Evolutionary conservation across 2,797 vertebrate genomes (phyloP).

Genomic region (Nyctalus aviator): DNA sequence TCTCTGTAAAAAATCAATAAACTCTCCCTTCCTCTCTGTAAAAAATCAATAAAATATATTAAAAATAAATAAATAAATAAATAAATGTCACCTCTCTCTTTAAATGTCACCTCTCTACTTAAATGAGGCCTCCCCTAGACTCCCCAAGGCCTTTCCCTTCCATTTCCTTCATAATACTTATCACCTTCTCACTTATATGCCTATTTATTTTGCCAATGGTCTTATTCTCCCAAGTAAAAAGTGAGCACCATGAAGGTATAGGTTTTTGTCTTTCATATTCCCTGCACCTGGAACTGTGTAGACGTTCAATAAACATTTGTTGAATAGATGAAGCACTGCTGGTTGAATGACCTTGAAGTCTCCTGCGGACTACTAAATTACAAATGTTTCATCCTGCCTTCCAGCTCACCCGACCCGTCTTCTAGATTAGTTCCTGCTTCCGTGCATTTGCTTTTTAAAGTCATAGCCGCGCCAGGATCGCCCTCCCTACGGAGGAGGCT

Average conservation of each 20-base stretch:
- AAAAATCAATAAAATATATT: too few species aligned
- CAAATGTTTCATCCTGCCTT: not conserved
- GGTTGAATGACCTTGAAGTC: slow-evolving; percentile 31
- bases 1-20: too few species aligned
- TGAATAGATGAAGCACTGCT: not conserved
- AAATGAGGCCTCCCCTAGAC: not conserved
- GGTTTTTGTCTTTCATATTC: not conserved
- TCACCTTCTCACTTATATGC: not conserved
- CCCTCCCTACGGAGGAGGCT: not conserved
- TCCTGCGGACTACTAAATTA: not conserved
- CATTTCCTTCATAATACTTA: not conserved
- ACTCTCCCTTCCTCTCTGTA: too few species aligned
- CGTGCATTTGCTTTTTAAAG: not conserved
- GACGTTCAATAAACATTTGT: not conserved
- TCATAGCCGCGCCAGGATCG: not conserved
- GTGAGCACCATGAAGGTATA: not conserved
- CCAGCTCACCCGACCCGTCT: not conserved
- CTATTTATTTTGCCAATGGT: not conserved
- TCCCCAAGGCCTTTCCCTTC: not conserved
- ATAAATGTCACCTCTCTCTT: not conserved
- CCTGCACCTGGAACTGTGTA: not conserved
- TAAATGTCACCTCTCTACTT: not conserved
- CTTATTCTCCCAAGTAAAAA: slow-evolving; percentile 9
- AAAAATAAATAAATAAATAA: too few species aligned
- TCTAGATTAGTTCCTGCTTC: not conserved